A percentile compares a stretch with the other conserved stretches of the same genome.
Evolutionary conservation across 2,797 vertebrate genomes (phyloP).

Genomic region (Pteronotus mesoamericanus): DNA sequence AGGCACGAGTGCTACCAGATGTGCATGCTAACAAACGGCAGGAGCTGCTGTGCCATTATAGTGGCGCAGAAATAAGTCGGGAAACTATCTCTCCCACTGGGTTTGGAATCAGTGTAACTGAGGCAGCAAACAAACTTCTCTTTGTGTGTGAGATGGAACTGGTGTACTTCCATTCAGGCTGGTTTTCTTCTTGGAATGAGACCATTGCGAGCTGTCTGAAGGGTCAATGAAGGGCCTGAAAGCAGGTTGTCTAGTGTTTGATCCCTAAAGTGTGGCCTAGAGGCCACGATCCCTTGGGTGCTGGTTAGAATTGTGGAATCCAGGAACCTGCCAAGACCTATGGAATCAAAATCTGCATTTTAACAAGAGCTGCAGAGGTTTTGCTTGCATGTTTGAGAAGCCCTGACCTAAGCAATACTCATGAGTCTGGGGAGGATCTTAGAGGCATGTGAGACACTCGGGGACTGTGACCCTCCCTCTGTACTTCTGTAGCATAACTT

Average conservation of each 20-base stretch:
- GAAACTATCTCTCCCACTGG: conserved; percentile 14
- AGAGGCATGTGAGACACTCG: background rate
- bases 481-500: background rate
- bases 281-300: background rate
- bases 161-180: background rate
- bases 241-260: background rate
- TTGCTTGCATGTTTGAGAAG: background rate
- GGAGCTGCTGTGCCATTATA: conserved; percentile 55
- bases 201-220: background rate
- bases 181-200: background rate
- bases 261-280: background rate
- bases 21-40: conserved; percentile 65
- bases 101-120: background rate
- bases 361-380: background rate
- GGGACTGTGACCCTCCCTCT: background rate
- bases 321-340: too few species aligned
- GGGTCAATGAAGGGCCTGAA: background rate
- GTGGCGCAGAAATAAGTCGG: conserved; percentile 53
- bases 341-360: background rate
- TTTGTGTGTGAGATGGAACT: background rate
- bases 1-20: conserved; percentile 71
- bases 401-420: background rate
- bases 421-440: background rate
- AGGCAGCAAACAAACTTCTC: background rate
- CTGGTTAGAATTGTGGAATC: background rate